Percentiles rank a stretch among this genome's conserved stretches.
phyloP scores from a whole-genome alignment of 2,797 vertebrate genomes.

The Delichon dasypus region DNA sequence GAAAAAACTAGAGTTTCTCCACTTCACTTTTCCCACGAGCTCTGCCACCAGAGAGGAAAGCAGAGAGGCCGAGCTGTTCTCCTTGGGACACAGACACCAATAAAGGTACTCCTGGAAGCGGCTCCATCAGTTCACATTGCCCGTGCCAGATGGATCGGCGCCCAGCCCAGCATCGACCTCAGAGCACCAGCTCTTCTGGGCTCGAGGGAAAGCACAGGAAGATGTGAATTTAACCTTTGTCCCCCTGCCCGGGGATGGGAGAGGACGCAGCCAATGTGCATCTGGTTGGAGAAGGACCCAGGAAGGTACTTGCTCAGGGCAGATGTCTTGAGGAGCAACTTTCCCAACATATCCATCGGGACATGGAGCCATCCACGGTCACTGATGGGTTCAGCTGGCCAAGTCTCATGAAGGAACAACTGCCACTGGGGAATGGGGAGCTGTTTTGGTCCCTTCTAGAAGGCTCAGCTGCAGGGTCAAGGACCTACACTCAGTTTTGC shows the following conservation, averaged over 20 bases:
- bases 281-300: not conserved
- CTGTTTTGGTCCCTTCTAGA: not conserved
- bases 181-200: constrained; percentile 22
- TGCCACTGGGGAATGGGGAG: not conserved
- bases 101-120: constrained; percentile 21
- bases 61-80: not conserved
- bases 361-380: constrained; percentile 21
- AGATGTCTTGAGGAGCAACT: not conserved
- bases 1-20: not conserved
- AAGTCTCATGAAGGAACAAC: not conserved
- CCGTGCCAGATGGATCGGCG: constrained; percentile 39
- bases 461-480: constrained; percentile 1
- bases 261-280: not conserved
- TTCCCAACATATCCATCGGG: constrained; percentile 16
- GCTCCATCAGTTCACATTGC: constrained; percentile 38
- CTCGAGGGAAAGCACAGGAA: constrained; percentile 1
- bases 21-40: not conserved
- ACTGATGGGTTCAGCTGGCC: not conserved
- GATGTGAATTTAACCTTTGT: constrained; percentile 47
- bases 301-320: not conserved
- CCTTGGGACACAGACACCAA: constrained; percentile 26
- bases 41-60: not conserved
- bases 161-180: constrained; percentile 31
- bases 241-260: not conserved
- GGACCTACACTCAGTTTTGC: not conserved